These are phyloP conservation scores for Sus cebifrons DNA, from an alignment of 2,797 vertebrate species.

Conservation along the genomic window DNA sequence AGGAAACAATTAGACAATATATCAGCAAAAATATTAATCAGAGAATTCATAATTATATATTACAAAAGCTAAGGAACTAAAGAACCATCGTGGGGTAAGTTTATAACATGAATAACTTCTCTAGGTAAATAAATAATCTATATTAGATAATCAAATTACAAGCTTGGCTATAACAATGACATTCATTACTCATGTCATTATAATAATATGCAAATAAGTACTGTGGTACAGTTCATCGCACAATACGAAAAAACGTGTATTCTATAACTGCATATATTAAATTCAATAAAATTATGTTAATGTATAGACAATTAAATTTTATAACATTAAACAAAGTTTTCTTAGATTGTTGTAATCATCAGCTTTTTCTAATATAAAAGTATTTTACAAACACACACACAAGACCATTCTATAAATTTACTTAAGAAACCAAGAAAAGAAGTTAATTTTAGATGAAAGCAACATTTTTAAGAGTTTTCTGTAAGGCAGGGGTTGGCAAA, in stretches of 20 bases:
- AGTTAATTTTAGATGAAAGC: slow-evolving; percentile 63
- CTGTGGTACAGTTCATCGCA: background rate
- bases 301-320: background rate
- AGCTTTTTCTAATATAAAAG: slow-evolving; percentile 59
- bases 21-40: slow-evolving; percentile 42
- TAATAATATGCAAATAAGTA: background rate
- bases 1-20: background rate
- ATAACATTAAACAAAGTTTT: slow-evolving; percentile 63
- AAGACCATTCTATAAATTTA: slow-evolving; percentile 55
- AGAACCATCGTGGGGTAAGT: background rate
- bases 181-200: slow-evolving; percentile 34
- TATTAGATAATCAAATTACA: slow-evolving; percentile 48
- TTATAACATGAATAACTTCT: slow-evolving; percentile 35
- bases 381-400: slow-evolving; percentile 55
- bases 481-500: slow-evolving; percentile 59
- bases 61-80: slow-evolving; percentile 40
- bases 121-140: background rate
- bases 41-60: background rate
- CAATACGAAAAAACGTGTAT: slow-evolving; percentile 10
- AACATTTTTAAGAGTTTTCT: slow-evolving; percentile 71
- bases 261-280: slow-evolving; percentile 8
- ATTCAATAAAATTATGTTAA: slow-evolving; percentile 39
- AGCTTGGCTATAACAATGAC: background rate
- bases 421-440: slow-evolving; percentile 50
- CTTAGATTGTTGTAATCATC: slow-evolving; percentile 34